phyloP scores from a whole-genome alignment of 1,140 invertebrate genomes.

The Procambarus clarkii region DNA sequence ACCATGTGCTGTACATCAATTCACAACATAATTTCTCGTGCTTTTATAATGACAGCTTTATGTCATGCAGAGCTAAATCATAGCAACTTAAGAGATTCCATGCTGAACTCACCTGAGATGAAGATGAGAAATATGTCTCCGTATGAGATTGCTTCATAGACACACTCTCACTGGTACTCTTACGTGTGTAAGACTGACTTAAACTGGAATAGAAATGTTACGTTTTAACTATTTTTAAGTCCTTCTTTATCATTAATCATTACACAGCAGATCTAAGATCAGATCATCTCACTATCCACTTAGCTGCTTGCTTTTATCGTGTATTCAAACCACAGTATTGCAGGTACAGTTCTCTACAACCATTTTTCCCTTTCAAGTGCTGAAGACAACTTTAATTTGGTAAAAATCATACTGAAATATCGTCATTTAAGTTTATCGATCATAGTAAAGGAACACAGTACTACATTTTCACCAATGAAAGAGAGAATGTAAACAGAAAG shows the following conservation, averaged over 20 bases:
- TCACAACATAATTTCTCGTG: neutral
- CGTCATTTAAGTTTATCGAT: no score
- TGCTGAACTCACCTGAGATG: conserved; percentile 30
- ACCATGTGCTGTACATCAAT: neutral
- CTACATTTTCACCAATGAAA: no score
- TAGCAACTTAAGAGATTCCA: neutral
- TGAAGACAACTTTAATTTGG: no score
- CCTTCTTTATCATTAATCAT: neutral
- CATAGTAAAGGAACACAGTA: no score
- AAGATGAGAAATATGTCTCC: conserved; percentile 26
- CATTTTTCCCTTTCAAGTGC: neutral
- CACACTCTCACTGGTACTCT: conserved; percentile 14
- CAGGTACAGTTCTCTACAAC: neutral
- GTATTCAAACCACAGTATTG: neutral
- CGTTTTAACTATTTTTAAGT: neutral
- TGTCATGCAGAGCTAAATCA: neutral
- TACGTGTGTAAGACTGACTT: neutral
- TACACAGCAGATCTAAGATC: no score
- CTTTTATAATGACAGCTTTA: neutral
- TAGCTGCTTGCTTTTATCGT: neutral
- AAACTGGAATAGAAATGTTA: neutral
- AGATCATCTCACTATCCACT: no score
- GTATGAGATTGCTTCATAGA: conserved; percentile 27
- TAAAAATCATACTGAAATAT: no score
- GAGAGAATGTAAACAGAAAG: no score